A percentile compares a stretch with the other conserved stretches of the same genome.
phyloP scores from a whole-genome alignment of 2,888 invertebrate species.

The Lasioglossum malachurum region DNA sequence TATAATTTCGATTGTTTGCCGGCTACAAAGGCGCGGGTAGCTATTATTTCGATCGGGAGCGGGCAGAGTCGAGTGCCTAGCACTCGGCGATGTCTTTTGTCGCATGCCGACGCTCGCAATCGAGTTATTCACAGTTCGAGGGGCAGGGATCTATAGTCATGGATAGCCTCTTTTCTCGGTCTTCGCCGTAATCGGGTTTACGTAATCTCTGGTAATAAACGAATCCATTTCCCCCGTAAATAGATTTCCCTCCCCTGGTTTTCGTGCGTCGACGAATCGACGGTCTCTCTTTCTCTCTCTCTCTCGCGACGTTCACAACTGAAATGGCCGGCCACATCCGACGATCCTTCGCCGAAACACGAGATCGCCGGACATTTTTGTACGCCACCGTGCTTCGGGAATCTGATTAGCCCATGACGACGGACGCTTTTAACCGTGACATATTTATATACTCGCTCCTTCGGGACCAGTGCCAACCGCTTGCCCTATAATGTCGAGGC shows the following conservation, averaged over 20 bases:
- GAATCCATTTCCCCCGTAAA: conserved; percentile 54
- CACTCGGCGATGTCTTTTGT: conserved; percentile 49
- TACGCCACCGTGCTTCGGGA: background rate
- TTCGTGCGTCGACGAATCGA: background rate
- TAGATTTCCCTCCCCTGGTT: conserved; percentile 26
- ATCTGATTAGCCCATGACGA: background rate
- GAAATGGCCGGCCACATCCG: background rate
- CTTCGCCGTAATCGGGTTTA: conserved; percentile 51
- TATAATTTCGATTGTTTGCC: background rate
- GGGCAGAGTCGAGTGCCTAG: conserved; percentile 34
- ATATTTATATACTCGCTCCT: background rate
- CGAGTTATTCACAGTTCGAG: conserved; percentile 59
- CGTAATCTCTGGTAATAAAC: conserved; percentile 59
- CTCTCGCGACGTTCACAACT: background rate
- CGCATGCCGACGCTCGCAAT: conserved; percentile 49
- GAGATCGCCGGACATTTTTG: background rate
- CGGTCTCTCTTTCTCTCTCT: too few relatives aligned
- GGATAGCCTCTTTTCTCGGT: conserved; percentile 52
- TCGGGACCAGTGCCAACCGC: background rate
- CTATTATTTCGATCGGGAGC: background rate
- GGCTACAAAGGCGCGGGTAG: background rate
- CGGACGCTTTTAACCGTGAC: background rate
- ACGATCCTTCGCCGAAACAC: background rate
- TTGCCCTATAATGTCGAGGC: background rate
- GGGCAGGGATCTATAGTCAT: conserved; percentile 53